These are phyloP conservation scores for Peromyscus nudipes DNA, from an alignment of 2,797 vertebrate species.

Conservation along the genomic window DNA sequence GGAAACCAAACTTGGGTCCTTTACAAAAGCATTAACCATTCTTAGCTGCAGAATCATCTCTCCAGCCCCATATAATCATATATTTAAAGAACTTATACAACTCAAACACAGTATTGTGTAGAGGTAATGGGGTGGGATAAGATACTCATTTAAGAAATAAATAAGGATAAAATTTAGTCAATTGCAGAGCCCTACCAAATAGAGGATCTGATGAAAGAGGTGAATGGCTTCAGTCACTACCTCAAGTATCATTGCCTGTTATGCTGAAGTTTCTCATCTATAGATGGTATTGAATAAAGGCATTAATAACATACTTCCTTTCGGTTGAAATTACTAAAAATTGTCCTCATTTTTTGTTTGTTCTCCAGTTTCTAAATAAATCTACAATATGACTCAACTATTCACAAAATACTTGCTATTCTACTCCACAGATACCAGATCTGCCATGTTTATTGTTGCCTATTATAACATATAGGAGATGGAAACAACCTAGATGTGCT, in stretches of 20 bases:
- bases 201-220: rapidly evolving
- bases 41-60: neutral
- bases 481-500: neutral
- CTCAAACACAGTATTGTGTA: neutral
- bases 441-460: neutral
- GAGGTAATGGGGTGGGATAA: neutral
- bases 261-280: neutral
- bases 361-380: neutral
- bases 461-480: neutral
- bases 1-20: neutral
- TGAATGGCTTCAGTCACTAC: rapidly evolving
- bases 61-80: neutral
- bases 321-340: neutral
- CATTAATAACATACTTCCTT: neutral
- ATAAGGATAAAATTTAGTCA: neutral
- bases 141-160: neutral
- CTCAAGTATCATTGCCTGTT: neutral
- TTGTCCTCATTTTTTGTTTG: neutral
- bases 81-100: neutral
- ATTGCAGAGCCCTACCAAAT: neutral
- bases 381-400: neutral
- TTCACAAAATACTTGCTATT: neutral
- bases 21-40: neutral
- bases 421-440: neutral
- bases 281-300: neutral